Conservation (phyloP, 1,140 invertebrate species). For the Metopolophium dirhodum region DNA sequence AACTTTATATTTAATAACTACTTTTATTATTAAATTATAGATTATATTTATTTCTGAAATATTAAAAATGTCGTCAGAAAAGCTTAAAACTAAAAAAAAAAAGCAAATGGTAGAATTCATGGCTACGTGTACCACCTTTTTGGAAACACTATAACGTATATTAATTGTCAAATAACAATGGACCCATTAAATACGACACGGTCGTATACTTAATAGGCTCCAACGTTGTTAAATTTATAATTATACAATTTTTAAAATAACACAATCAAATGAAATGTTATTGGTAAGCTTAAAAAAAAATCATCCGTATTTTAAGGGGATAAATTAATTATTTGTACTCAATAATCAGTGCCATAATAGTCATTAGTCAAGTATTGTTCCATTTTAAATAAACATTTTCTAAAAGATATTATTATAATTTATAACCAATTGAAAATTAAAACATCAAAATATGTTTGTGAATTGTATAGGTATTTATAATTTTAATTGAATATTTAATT, state of each 20-base stretch:
- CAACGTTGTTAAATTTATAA: neutral
- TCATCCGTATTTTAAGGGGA: neutral
- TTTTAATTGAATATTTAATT: neutral
- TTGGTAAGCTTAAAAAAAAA: neutral
- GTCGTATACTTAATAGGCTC: neutral
- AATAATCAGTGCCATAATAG: neutral
- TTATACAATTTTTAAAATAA: neutral
- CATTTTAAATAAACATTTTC: neutral
- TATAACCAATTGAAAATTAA: neutral
- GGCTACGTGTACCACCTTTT: neutral
- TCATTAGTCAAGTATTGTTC: neutral
- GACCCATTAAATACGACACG: neutral
- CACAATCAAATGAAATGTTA: neutral
- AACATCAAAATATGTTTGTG: neutral
- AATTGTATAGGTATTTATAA: neutral
- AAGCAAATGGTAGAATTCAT: neutral
- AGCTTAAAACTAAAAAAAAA: neutral
- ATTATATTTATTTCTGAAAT: neutral
- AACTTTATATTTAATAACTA: too few species aligned
- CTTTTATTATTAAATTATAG: neutral
- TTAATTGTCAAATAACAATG: neutral
- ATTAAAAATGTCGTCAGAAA: neutral
- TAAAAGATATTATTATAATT: neutral
- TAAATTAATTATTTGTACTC: neutral
- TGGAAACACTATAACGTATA: neutral